A percentile compares a stretch with the other conserved stretches of the same genome.
Evolutionary conservation across 2,113 vertebrate genomes (phyloP).

Genomic region (Gymnogyps californianus): DNA sequence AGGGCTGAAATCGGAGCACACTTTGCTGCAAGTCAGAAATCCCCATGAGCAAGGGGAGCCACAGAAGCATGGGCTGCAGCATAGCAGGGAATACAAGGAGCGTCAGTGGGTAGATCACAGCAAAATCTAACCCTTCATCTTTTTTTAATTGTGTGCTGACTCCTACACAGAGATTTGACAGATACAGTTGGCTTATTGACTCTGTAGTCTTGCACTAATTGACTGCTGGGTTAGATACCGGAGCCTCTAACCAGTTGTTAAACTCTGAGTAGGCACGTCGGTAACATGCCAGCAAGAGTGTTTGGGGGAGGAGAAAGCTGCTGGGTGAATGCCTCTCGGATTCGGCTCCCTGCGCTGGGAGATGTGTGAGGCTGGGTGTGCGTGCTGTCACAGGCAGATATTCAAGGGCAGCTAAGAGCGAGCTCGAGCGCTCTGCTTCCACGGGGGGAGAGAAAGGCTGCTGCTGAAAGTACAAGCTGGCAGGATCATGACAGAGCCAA

Average conservation of each 20-base stretch:
- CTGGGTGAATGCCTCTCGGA: not conserved
- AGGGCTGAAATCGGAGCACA: not conserved
- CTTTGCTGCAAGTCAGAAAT: not conserved
- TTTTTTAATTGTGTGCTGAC: not conserved
- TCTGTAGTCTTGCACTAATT: not conserved
- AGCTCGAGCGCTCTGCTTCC: not conserved
- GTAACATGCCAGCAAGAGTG: not conserved
- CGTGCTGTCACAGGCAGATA: conserved; percentile 21
- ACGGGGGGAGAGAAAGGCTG: not conserved
- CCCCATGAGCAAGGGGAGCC: not conserved
- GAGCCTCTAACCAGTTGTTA: not conserved
- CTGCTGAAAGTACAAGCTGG: not conserved
- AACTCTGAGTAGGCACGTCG: not conserved
- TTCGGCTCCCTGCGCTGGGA: not conserved
- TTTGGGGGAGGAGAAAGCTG: conserved; percentile 66
- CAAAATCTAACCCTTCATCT: not conserved
- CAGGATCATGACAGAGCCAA: conserved; percentile 83
- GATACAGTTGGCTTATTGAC: not conserved
- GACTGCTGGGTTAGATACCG: not conserved
- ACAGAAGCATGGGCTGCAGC: not conserved
- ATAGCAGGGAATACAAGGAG: not conserved
- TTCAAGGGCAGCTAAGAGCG: not conserved
- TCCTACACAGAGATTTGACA: not conserved
- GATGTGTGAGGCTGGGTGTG: conserved; percentile 40
- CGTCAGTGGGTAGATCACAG: not conserved